Evolutionary conservation across 37 sponge, comb jelly and placozoan genomes (phyloP), one percentile per base, ranked within the genome.

Genomic region (Agelas oroides): DNA sequence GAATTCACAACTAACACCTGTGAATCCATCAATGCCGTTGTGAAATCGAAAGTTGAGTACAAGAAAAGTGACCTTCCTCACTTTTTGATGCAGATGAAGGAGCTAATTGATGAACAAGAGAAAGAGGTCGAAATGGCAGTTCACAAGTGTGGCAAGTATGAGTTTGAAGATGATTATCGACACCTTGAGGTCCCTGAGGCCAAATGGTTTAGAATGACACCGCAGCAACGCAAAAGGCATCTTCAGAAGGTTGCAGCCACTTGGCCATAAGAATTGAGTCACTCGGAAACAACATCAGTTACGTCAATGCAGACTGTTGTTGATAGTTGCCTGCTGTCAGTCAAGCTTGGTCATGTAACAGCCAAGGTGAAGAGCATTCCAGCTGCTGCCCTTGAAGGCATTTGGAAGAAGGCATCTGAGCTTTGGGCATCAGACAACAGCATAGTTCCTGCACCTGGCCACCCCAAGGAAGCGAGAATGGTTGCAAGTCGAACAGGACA

Each of bases 391-490:
- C 15, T 81, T 5, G 36, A 81, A 55, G 81, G 81, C 1, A 81
- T 81, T n/a, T 81, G 81, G 81, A 52, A 30, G 58, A 81, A 81
- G 46, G 81, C 81, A 57, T 58, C 21, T 21, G 81, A 81, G 37
- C 59, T 81, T 2, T 32, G 67, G 19, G 17, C 18, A 14, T 16
- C 23, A 14, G 71, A 54, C 6, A 32, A 55, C 25, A 37, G 34
- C 13, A 69, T 81, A 3, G 20, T 36, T 81, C 36, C 72, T 59
- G 82, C 82, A 25, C 82, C 82, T 28, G 82, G 82, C 12, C 20
- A 71, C 28, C 8, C 21, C 24, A 5, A 6, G 0, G 46, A 59
- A 37, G 60, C 52, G 14, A 82, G 59, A 40, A 82, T 82, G 82
- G 82, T 82, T 19, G 6, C 56, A 35, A 82, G 82, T 59, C 59